Conservation (phyloP, 2,888 invertebrate genomes). For the Caenorhabditis sp. region DNA sequence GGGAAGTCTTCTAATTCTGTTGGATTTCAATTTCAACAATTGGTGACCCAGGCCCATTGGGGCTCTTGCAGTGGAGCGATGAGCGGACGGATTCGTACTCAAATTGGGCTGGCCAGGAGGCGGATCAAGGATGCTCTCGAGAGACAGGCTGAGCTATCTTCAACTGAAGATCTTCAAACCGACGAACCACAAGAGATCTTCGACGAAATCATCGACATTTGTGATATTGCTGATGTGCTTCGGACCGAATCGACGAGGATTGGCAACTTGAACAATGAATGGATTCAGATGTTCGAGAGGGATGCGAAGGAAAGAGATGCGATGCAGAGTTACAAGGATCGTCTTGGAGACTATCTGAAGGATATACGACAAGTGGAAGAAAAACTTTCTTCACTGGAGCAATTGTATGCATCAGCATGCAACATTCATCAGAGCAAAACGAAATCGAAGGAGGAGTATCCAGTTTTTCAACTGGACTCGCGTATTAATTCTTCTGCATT, state of each 20-base stretch:
- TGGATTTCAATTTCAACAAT: not conserved
- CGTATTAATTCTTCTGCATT: not conserved
- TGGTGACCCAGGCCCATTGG: conserved; percentile 13
- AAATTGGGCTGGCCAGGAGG: not conserved
- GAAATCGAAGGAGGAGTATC: not conserved
- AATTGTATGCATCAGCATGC: not conserved
- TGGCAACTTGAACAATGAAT: not conserved
- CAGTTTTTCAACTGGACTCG: not conserved
- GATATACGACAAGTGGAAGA: not conserved
- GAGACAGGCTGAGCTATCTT: not conserved
- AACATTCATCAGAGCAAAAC: not conserved
- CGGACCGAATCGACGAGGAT: conserved; percentile 1
- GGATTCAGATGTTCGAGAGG: not conserved
- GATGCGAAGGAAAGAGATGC: not conserved
- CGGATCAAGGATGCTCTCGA: conserved; percentile 1
- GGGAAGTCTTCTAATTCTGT: no score
- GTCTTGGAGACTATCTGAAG: conserved; percentile 1
- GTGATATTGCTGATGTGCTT: not conserved
- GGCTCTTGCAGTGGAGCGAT: not conserved
- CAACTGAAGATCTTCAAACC: not conserved
- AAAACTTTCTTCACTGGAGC: not conserved
- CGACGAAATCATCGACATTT: not conserved
- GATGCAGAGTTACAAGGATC: not conserved
- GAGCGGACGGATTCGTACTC: not conserved
- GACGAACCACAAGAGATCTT: not conserved